These are phyloP conservation scores for Hyles vespertilio DNA, from an alignment of 1,140 invertebrate species.

Conservation along the genomic window DNA sequence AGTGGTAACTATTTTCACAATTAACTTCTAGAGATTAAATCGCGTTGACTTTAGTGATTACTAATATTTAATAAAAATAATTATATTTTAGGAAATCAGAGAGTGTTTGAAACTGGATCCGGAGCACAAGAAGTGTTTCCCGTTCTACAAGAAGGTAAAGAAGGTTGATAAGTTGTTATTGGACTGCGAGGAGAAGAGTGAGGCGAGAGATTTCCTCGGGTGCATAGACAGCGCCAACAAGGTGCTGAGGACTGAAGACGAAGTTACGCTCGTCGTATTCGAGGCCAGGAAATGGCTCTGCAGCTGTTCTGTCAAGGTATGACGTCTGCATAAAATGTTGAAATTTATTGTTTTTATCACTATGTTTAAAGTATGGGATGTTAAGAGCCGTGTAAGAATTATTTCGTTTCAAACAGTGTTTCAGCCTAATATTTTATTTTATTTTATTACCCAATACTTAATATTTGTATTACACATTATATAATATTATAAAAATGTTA, in stretches of 20 bases:
- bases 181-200: conserved; percentile 83
- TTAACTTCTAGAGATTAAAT: no score
- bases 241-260: conserved; percentile 81
- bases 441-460: no score
- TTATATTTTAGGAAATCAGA: conserved; percentile 85
- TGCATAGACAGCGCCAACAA: conserved; percentile 87
- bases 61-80: no score
- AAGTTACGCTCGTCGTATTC: conserved; percentile 84
- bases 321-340: not conserved
- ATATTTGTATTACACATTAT: no score
- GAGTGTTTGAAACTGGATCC: conserved; percentile 99
- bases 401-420: no score
- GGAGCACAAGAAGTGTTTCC: conserved; percentile 96
- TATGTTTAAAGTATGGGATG: no score
- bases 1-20: no score
- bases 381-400: no score
- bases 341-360: no score
- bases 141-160: conserved; percentile 98
- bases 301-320: conserved; percentile 81
- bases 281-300: conserved; percentile 86
- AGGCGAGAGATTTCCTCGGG: conserved; percentile 82
- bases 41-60: no score
- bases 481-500: no score
- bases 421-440: no score
- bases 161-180: conserved; percentile 93